A percentile compares a stretch with the other conserved stretches of the same genome.
Evolutionary conservation across 1,140 invertebrate genomes (phyloP).

Genomic region (Helicoverpa zea): DNA sequence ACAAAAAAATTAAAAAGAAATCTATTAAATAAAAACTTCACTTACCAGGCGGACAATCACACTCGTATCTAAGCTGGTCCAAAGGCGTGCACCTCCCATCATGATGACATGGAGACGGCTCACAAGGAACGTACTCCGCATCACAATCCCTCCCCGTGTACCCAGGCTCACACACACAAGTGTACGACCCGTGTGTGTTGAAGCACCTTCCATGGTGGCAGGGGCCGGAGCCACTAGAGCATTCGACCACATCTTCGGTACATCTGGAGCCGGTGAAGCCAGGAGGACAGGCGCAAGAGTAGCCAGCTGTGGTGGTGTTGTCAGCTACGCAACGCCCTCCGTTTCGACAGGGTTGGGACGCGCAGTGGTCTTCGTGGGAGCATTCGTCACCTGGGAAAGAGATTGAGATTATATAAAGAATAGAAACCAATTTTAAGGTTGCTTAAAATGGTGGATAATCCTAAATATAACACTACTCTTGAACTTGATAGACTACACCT

Average conservation of each 20-base stretch:
- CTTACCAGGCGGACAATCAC: conserved; percentile 95
- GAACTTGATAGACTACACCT: too few relatives aligned
- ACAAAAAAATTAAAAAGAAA: background rate
- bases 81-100: conserved; percentile 93
- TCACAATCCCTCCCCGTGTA: conserved; percentile 97
- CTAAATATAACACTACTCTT: too few relatives aligned
- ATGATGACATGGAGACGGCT: conserved; percentile 96
- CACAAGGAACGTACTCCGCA: conserved; percentile 95
- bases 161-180: conserved; percentile 95
- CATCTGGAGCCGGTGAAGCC: conserved; percentile 96
- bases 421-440: too few relatives aligned
- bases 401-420: background rate
- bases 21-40: conserved; percentile 52
- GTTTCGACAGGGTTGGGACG: conserved; percentile 95
- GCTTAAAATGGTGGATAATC: too few relatives aligned
- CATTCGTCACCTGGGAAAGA: conserved; percentile 92
- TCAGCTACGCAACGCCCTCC: conserved; percentile 93
- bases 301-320: conserved; percentile 87
- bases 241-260: conserved; percentile 96
- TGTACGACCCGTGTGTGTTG: conserved; percentile 96
- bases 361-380: conserved; percentile 95
- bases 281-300: conserved; percentile 94
- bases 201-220: conserved; percentile 94
- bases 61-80: conserved; percentile 93
- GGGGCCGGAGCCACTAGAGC: conserved; percentile 89